phyloP scores from a whole-genome alignment of 1,140 invertebrate species.

The Listronotus oregonensis region DNA sequence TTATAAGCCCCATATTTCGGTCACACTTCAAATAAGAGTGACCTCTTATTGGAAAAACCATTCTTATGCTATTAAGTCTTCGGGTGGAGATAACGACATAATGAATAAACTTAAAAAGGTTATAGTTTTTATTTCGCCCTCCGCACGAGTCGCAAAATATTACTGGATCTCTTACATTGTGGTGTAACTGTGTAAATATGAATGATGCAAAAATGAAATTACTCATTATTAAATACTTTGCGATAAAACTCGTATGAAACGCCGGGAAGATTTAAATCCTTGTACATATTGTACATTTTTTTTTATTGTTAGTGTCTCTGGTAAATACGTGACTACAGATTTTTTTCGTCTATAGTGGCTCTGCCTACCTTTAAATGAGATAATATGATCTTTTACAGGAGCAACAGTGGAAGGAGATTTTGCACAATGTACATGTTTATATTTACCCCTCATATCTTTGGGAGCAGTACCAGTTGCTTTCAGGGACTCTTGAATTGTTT shows the following conservation, averaged over 20 bases:
- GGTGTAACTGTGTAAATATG: slow-evolving; percentile 3
- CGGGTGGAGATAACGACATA: slow-evolving; percentile 14
- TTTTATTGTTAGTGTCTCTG: slow-evolving; percentile 29
- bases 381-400: too few relatives aligned
- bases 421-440: too few relatives aligned
- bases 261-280: slow-evolving; percentile 3
- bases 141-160: not conserved
- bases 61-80: slow-evolving; percentile 9
- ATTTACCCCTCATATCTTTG: too few relatives aligned
- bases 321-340: too few relatives aligned
- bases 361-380: too few relatives aligned
- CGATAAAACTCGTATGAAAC: slow-evolving; percentile 11
- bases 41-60: slow-evolving; percentile 4
- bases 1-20: slow-evolving; percentile 6
- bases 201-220: slow-evolving; percentile 14
- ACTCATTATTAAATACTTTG: slow-evolving; percentile 8
- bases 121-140: slow-evolving; percentile 7
- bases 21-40: slow-evolving; percentile 16
- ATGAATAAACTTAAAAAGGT: too few relatives aligned
- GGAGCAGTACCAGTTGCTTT: too few relatives aligned
- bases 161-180: not conserved
- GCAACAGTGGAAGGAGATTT: too few relatives aligned
- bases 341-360: too few relatives aligned
- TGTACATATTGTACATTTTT: slow-evolving; percentile 33
- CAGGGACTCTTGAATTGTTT: too few relatives aligned